Evolutionary conservation across 2,888 invertebrate species (phyloP).

Genomic region (Girardia tigrina): DNA sequence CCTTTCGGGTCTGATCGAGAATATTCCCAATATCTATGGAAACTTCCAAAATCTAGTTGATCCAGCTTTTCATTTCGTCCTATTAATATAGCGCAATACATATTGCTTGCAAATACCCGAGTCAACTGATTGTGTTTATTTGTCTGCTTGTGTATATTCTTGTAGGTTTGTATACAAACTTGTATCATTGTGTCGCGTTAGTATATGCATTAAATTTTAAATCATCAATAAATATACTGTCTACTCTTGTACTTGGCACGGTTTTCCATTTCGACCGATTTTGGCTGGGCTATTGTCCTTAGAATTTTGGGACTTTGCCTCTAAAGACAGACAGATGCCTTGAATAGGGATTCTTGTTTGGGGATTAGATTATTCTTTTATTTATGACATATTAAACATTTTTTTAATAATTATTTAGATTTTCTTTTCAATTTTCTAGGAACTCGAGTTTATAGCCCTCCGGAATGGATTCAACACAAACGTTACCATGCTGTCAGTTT

Average conservation of each 20-base stretch:
- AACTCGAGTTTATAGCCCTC: conserved; percentile 58
- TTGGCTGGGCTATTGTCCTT: conserved; percentile 14
- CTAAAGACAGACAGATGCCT: neutral
- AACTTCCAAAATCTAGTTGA: conserved; percentile 17
- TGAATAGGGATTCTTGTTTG: neutral
- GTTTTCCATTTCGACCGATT: neutral
- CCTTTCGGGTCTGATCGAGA: conserved; percentile 9
- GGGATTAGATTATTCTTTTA: neutral
- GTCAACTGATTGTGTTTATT: neutral
- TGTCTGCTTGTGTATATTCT: neutral
- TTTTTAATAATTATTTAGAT: neutral
- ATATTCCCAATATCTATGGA: conserved; percentile 15
- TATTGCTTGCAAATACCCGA: neutral
- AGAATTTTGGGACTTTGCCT: neutral
- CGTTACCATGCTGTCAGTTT: conserved; percentile 55
- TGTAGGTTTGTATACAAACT: neutral
- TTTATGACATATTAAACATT: neutral
- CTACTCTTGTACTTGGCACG: conserved; percentile 8
- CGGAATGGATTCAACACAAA: conserved; percentile 56
- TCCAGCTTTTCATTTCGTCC: neutral
- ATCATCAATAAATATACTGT: conserved; percentile 7
- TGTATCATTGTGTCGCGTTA: conserved; percentile 10
- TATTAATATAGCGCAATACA: neutral
- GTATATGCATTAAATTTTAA: neutral
- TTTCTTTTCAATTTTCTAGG: too few relatives aligned